phyloP scores from a whole-genome alignment of 2,888 invertebrate species.

The Synanthedon andrenaeformis region DNA sequence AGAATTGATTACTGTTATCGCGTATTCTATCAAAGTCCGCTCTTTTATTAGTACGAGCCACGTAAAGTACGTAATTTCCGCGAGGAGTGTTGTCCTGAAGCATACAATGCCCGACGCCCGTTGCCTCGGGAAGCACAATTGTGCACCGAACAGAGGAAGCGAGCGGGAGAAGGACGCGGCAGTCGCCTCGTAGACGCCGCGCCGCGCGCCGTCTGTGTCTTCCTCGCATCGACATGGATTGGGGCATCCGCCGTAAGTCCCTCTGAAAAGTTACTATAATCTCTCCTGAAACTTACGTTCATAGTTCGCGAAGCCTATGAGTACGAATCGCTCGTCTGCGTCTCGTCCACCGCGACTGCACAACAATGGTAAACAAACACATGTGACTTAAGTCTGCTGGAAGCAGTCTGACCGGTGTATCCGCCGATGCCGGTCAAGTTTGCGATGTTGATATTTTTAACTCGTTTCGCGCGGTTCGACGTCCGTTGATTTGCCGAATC shows the following conservation, averaged over 20 bases:
- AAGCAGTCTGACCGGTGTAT: conserved; percentile 63
- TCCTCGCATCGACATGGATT: conserved; percentile 54
- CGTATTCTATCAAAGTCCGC: too few species aligned
- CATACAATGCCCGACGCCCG: not conserved
- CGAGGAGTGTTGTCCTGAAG: conserved; percentile 12
- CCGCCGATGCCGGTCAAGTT: conserved; percentile 61
- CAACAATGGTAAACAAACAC: conserved; percentile 67
- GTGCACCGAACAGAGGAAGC: conserved; percentile 18
- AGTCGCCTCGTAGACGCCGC: conserved; percentile 59
- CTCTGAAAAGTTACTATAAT: conserved; percentile 18
- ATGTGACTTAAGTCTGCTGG: conserved; percentile 42
- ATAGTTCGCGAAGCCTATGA: conserved; percentile 11
- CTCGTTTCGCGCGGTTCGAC: conserved; percentile 64
- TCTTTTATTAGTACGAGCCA: too few species aligned
- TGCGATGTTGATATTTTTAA: conserved; percentile 63
- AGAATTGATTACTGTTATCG: too few species aligned
- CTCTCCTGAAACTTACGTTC: conserved; percentile 19
- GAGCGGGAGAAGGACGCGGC: conserved; percentile 56
- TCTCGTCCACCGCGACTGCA: conserved; percentile 26
- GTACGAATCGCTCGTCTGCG: not conserved
- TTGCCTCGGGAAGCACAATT: not conserved
- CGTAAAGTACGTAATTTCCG: conserved; percentile 23
- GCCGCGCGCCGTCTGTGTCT: conserved; percentile 39
- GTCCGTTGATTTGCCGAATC: conserved; percentile 62
- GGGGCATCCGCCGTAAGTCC: conserved; percentile 69